phyloP scores from a whole-genome alignment of 2,888 invertebrate genomes.

The Ichneumon xanthorius region DNA sequence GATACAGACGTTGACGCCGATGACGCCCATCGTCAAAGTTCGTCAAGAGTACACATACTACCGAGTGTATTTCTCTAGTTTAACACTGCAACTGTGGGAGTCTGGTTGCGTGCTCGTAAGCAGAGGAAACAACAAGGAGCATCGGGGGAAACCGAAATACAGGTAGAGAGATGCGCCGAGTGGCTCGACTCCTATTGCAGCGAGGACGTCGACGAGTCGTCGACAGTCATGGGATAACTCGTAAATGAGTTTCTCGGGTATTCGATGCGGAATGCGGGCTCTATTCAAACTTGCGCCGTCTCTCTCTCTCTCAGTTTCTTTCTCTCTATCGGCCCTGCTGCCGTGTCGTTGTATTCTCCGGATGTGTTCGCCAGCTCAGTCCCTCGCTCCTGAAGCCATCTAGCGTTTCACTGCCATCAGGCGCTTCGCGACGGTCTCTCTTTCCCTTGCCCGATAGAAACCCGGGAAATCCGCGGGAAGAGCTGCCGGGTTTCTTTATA shows the following conservation, averaged over 20 bases:
- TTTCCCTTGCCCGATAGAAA: not conserved
- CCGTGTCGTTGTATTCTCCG: not conserved
- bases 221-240: conserved; percentile 75
- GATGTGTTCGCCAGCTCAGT: conserved; percentile 48
- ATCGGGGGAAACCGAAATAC: conserved; percentile 27
- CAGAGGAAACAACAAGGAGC: conserved; percentile 45
- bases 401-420: conserved; percentile 31
- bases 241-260: conserved; percentile 82
- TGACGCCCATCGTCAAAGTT: not conserved
- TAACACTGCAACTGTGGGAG: conserved; percentile 8
- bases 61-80: conserved; percentile 50
- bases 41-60: conserved; percentile 6
- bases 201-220: conserved; percentile 56
- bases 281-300: conserved; percentile 78
- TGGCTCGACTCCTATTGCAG: conserved; percentile 23
- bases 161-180: conserved; percentile 21
- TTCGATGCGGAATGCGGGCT: conserved; percentile 81
- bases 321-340: conserved; percentile 4
- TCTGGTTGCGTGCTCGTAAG: conserved; percentile 52
- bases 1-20: conserved; percentile 31
- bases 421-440: conserved; percentile 14
- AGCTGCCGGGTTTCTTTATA: not conserved
- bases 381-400: conserved; percentile 28
- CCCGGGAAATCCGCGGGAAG: not conserved
- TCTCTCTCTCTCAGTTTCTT: conserved; percentile 48